Evolutionary conservation across 2,797 vertebrate genomes (phyloP).

Genomic region (Graptemys geographica): DNA sequence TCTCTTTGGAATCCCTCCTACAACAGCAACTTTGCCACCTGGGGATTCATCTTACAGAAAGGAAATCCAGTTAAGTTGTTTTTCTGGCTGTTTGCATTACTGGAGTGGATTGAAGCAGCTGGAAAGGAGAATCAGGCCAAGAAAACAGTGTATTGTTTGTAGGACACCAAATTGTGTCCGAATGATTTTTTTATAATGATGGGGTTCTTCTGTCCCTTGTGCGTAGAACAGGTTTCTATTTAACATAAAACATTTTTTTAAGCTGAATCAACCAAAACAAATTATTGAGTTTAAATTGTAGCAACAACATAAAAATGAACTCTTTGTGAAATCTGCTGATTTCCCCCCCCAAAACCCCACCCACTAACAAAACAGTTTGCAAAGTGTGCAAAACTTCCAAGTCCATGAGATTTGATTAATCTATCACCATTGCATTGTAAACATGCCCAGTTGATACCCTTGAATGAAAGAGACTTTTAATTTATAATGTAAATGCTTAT

Average conservation of each 20-base stretch:
- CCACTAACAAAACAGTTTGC: background rate
- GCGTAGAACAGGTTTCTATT: background rate
- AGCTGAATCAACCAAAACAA: background rate
- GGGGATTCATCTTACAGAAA: background rate
- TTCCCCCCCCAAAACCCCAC: rapidly evolving
- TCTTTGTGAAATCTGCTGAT: background rate
- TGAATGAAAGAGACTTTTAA: background rate
- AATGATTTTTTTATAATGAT: background rate
- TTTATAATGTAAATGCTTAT: rapidly evolving
- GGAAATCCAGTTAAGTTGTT: background rate
- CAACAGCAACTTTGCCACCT: background rate
- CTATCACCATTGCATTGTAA: background rate
- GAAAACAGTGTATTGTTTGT: background rate
- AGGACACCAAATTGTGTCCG: background rate
- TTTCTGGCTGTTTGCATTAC: background rate
- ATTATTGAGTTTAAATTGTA: background rate
- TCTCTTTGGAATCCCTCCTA: background rate
- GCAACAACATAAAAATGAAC: background rate
- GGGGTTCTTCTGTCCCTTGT: background rate
- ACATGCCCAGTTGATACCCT: background rate
- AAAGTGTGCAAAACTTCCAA: background rate
- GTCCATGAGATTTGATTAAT: background rate
- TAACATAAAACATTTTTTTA: background rate
- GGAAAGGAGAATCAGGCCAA: background rate
- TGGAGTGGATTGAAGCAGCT: background rate